phyloP scores from a whole-genome alignment of 2,113 vertebrate genomes.

The Cyphomyrus plagiostoma region DNA sequence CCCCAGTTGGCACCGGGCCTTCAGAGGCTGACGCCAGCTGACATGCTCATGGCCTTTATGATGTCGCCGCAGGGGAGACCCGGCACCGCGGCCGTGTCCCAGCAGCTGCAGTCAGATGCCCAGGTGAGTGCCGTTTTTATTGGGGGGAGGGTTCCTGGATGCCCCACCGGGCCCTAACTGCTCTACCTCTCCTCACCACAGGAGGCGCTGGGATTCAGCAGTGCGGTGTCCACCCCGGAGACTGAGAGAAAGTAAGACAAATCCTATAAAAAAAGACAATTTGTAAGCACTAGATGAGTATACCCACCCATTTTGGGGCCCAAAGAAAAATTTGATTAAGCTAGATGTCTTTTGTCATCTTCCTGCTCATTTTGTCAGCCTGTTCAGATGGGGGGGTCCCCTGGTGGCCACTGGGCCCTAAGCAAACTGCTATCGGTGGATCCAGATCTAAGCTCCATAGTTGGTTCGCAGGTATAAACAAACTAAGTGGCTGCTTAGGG shows the following conservation, averaged over 20 bases:
- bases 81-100: conserved; percentile 72
- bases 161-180: neutral
- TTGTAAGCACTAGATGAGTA: neutral
- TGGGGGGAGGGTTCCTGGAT: neutral
- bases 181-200: conserved; percentile 37
- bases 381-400: neutral
- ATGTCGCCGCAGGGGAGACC: conserved; percentile 66
- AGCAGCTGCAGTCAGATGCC: conserved; percentile 83
- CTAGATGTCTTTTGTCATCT: neutral
- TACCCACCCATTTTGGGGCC: neutral
- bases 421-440: neutral
- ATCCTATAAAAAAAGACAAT: neutral
- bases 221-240: conserved; percentile 77
- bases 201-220: conserved; percentile 84
- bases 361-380: neutral
- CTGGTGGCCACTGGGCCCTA: neutral
- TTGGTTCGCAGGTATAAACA: neutral
- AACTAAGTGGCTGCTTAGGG: neutral
- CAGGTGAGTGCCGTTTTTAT: conserved; percentile 67
- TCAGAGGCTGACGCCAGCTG: neutral
- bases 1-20: neutral
- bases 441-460: neutral
- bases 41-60: neutral
- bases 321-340: neutral
- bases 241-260: conserved; percentile 79